These are phyloP conservation scores for Neolamprologus devosi DNA, from an alignment of 2,113 vertebrate genomes.

Conservation along the genomic window DNA sequence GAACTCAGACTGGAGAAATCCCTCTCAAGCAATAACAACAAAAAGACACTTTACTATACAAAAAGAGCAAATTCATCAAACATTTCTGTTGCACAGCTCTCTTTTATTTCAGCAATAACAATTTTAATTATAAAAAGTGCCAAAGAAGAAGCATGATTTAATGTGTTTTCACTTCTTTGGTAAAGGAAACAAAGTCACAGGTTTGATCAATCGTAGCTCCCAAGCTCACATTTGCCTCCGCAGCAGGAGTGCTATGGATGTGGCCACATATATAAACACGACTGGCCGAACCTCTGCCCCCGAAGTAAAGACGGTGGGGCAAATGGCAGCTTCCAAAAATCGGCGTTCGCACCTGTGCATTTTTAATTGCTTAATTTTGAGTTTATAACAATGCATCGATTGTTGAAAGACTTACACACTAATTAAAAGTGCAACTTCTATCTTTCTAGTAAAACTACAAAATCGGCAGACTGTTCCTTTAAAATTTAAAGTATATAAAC, in stretches of 20 bases:
- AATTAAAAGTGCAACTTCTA: background rate
- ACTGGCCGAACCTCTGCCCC: background rate
- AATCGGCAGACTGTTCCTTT: accelerated
- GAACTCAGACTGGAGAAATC: background rate
- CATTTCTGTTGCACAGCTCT: background rate
- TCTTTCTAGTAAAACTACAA: background rate
- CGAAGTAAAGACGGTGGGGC: accelerated
- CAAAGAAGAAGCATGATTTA: background rate
- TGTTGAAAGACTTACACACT: background rate
- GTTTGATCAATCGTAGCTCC: background rate
- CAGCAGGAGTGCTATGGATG: background rate
- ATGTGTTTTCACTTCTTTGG: background rate
- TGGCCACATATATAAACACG: background rate
- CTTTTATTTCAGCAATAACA: background rate
- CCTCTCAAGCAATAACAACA: background rate
- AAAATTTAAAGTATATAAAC: background rate
- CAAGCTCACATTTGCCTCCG: background rate
- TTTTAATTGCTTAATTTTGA: background rate
- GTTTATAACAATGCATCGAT: background rate
- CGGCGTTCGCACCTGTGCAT: accelerated
- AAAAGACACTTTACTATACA: background rate
- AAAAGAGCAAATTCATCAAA: background rate
- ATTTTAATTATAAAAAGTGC: background rate
- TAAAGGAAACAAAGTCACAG: background rate
- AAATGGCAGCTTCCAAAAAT: accelerated